Conservation (phyloP, 1,140 invertebrate species). For the Megalonaias nervosa region DNA sequence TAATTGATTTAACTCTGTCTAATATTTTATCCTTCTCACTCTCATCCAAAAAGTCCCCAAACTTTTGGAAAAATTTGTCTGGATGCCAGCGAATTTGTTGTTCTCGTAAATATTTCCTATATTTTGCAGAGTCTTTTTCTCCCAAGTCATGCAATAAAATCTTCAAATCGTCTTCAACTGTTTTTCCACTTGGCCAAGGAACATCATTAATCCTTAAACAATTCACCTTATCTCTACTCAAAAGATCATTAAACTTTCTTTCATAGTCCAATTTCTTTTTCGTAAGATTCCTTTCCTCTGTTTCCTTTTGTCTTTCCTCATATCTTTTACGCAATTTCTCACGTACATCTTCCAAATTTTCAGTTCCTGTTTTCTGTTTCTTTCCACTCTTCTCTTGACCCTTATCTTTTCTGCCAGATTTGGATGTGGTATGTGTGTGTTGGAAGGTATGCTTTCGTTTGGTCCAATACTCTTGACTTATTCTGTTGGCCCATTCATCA, state of each 20-base stretch:
- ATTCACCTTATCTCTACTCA: slow-evolving; percentile 10
- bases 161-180: slow-evolving; percentile 34
- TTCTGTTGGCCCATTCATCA: slow-evolving; percentile 52
- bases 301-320: slow-evolving; percentile 36
- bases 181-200: slow-evolving; percentile 57
- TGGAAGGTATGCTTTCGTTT: slow-evolving; percentile 12
- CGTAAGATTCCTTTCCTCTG: slow-evolving; percentile 7
- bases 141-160: slow-evolving; percentile 52
- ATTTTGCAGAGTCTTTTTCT: slow-evolving; percentile 29
- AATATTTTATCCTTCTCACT: slow-evolving; percentile 51
- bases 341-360: slow-evolving; percentile 12
- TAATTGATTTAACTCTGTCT: slow-evolving; percentile 59
- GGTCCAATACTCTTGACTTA: slow-evolving; percentile 37
- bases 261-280: slow-evolving; percentile 46
- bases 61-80: slow-evolving; percentile 65
- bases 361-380: neutral
- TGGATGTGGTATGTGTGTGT: slow-evolving; percentile 1
- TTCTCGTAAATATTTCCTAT: slow-evolving; percentile 54
- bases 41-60: slow-evolving; percentile 46
- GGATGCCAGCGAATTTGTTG: slow-evolving; percentile 66
- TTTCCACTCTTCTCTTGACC: slow-evolving; percentile 21
- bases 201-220: slow-evolving; percentile 51
- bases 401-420: slow-evolving; percentile 5
- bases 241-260: slow-evolving; percentile 31
- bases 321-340: slow-evolving; percentile 46